Evolutionary conservation across 1,140 invertebrate species (phyloP).

Genomic region (Diorhabda carinulata): DNA sequence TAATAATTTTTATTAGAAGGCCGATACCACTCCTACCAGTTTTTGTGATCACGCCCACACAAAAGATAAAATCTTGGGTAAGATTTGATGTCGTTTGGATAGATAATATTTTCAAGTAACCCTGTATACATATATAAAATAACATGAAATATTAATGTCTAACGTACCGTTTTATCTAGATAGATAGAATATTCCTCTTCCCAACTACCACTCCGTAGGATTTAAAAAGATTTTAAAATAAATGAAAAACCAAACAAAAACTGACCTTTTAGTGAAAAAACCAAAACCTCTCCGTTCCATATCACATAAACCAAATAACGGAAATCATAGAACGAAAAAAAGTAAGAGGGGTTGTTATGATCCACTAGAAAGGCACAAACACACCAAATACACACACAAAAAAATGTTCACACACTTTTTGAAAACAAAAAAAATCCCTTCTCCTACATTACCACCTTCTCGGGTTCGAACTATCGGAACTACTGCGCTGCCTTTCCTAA

Average conservation of each 20-base stretch:
- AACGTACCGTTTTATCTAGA: too few relatives aligned
- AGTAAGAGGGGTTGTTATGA: conserved; percentile 26
- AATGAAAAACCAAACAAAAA: conserved; percentile 35
- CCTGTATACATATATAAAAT: neutral
- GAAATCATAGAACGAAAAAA: conserved; percentile 28
- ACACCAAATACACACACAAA: conserved; percentile 7
- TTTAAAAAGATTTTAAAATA: neutral
- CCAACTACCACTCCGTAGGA: conserved; percentile 9
- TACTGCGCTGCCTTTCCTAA: conserved; percentile 30
- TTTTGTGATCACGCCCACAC: too few relatives aligned
- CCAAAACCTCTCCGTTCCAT: conserved; percentile 48
- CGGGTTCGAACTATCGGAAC: conserved; percentile 20
- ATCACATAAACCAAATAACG: conserved; percentile 39
- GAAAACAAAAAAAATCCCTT: conserved; percentile 1
- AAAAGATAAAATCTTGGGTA: too few relatives aligned
- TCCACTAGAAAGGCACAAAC: conserved; percentile 19
- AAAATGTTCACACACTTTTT: conserved; percentile 12
- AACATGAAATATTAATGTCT: too few relatives aligned
- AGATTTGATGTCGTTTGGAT: too few relatives aligned
- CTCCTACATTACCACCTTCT: conserved; percentile 14
- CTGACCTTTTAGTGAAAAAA: conserved; percentile 49
- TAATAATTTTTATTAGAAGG: too few relatives aligned
- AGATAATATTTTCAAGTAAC: too few relatives aligned
- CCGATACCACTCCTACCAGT: too few relatives aligned
- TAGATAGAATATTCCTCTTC: conserved; percentile 7